Conservation (phyloP, 1,140 invertebrate genomes). For the Lucilia cuprina region DNA sequence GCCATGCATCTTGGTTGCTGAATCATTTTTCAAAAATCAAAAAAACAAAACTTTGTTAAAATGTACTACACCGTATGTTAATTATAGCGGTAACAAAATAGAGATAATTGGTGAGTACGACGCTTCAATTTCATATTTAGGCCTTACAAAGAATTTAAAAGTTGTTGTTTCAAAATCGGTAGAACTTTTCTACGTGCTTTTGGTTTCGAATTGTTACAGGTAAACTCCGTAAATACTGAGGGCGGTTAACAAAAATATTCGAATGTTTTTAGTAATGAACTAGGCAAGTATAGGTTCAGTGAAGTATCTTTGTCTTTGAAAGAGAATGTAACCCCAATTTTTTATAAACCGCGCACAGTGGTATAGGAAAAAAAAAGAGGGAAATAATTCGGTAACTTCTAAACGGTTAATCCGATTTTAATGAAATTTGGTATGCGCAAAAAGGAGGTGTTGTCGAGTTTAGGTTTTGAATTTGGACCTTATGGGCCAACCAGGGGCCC, state of each 20-base stretch:
- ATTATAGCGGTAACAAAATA: constrained; percentile 20
- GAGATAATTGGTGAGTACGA: constrained; percentile 37
- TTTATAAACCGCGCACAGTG: not conserved
- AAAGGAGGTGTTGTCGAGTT: too few relatives aligned
- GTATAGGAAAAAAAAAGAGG: constrained; percentile 33
- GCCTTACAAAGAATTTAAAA: constrained; percentile 28
- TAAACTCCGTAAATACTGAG: not conserved
- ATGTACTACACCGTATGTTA: constrained; percentile 1
- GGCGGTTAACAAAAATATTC: not conserved
- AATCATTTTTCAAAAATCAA: not conserved
- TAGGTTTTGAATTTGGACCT: too few relatives aligned
- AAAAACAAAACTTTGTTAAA: not conserved
- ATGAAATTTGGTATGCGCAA: too few relatives aligned
- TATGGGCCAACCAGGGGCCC: too few relatives aligned
- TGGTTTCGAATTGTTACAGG: constrained; percentile 30
- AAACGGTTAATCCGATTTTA: too few relatives aligned
- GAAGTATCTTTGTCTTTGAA: not conserved
- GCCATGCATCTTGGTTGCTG: constrained; percentile 22
- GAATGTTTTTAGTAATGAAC: not conserved
- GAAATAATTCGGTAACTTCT: too few relatives aligned
- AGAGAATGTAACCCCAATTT: constrained; percentile 16
- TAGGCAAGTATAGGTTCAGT: not conserved
- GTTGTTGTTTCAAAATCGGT: constrained; percentile 34
- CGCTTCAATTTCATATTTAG: constrained; percentile 30
- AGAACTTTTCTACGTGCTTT: constrained; percentile 36